Conservation (phyloP, 1,140 invertebrate species). For the Lysiphlebus fabarum region DNA sequence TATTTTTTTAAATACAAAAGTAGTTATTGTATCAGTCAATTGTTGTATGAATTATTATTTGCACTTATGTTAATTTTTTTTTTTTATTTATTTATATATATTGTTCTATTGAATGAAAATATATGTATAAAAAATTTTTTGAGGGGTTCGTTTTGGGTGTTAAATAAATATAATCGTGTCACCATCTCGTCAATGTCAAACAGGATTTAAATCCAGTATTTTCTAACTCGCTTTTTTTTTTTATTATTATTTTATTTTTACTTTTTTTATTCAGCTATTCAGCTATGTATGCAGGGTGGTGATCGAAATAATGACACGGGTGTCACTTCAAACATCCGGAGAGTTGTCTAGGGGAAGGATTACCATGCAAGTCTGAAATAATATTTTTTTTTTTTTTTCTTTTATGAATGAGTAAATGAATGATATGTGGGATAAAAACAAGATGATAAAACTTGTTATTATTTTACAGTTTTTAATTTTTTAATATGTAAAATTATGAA, state of each 20-base stretch:
- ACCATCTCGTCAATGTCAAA: conserved; percentile 41
- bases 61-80: conserved; percentile 38
- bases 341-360: conserved; percentile 12
- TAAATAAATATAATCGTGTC: conserved; percentile 37
- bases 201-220: conserved; percentile 39
- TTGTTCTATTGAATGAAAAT: conserved; percentile 3
- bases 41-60: background rate
- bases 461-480: too few species aligned
- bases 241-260: conserved; percentile 26
- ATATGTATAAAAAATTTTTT: background rate
- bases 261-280: conserved; percentile 13
- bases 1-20: too few species aligned
- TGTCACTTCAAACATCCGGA: conserved; percentile 24
- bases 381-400: conserved; percentile 8
- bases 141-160: conserved; percentile 30
- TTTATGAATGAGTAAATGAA: background rate
- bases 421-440: too few species aligned
- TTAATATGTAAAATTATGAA: too few species aligned
- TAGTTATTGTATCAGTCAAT: too few species aligned
- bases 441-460: too few species aligned
- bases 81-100: conserved; percentile 31
- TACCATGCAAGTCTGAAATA: conserved; percentile 12
- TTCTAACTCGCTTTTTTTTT: background rate
- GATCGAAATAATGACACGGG: conserved; percentile 27
- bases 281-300: conserved; percentile 15